Conservation (phyloP, 1,140 invertebrate genomes). For the Drosophila bocki region DNA sequence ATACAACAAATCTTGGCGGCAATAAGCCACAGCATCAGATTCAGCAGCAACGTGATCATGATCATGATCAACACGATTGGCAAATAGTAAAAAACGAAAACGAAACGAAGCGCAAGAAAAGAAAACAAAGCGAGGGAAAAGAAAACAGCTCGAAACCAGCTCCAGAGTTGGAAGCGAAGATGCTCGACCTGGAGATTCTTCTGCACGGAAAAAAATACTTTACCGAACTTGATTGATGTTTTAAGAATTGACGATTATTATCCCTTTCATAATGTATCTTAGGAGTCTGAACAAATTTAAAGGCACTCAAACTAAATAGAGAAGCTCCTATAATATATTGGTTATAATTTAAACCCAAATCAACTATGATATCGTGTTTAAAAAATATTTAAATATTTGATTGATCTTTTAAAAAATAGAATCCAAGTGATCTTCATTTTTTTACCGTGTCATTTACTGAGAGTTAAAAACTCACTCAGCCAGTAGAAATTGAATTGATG, state of each 20-base stretch:
- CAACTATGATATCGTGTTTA: too few relatives aligned
- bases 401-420: background rate
- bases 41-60: conserved; percentile 20
- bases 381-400: too few relatives aligned
- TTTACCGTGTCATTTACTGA: conserved; percentile 8
- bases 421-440: background rate
- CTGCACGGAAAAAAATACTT: background rate
- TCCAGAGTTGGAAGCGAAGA: conserved; percentile 48
- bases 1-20: conserved; percentile 35
- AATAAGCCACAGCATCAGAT: conserved; percentile 43
- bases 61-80: conserved; percentile 42
- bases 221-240: background rate
- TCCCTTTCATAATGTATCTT: background rate
- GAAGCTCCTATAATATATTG: background rate
- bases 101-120: conserved; percentile 44
- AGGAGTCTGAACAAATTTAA: background rate
- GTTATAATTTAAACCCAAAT: too few relatives aligned
- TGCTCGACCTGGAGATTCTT: conserved; percentile 56
- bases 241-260: background rate
- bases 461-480: conserved; percentile 74
- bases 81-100: conserved; percentile 66
- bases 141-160: conserved; percentile 55
- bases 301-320: background rate
- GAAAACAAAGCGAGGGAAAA: conserved; percentile 46
- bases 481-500: conserved; percentile 83